Conservation (phyloP, 1,140 invertebrate genomes). For the Amyelois transitella region DNA sequence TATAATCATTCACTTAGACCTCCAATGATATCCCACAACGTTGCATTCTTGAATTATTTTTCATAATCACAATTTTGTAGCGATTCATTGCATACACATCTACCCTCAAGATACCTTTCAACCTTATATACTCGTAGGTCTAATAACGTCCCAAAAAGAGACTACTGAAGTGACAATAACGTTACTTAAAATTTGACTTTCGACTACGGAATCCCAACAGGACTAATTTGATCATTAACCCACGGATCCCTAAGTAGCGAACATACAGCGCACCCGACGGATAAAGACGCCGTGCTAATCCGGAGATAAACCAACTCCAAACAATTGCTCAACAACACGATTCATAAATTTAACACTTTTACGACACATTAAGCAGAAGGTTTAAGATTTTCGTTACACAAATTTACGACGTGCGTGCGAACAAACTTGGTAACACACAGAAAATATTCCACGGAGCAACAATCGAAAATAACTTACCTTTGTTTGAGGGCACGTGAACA, state of each 20-base stretch:
- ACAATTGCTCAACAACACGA: not conserved
- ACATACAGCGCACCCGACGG: not conserved
- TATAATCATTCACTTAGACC: no score
- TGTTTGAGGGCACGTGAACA: not conserved
- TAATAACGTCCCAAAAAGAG: no score
- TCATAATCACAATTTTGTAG: no score
- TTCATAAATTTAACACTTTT: not conserved
- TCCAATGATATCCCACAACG: no score
- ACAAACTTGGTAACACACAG: not conserved
- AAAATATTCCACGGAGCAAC: not conserved
- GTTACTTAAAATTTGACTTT: no score
- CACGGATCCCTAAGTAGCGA: not conserved
- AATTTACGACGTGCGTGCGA: not conserved
- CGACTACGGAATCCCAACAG: no score
- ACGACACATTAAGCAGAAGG: not conserved
- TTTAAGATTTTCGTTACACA: not conserved
- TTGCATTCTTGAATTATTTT: no score
- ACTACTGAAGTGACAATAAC: no score
- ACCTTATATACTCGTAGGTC: no score
- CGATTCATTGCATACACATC: no score
- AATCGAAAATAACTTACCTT: not conserved
- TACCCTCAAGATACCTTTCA: no score
- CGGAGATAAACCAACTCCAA: not conserved
- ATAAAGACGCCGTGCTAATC: not conserved
- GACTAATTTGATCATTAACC: no score